Evolutionary conservation across 2,888 invertebrate species (phyloP), one percentile per base, ranked within the genome.

Genomic region (Drosophila neotestacea): DNA sequence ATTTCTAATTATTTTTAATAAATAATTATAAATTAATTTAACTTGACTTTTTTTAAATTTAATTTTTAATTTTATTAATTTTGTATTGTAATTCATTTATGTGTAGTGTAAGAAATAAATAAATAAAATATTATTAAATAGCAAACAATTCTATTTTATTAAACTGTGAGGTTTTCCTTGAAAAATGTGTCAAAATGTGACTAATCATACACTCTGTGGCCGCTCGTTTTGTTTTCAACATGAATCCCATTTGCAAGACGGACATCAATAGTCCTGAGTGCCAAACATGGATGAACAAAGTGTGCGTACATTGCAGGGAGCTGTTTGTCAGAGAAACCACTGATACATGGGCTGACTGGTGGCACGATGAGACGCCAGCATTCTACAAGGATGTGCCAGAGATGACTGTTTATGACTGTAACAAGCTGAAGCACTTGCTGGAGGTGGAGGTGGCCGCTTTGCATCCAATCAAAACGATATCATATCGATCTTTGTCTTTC

Each of bases 261-360:
- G 63, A 88, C 39, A 70, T 86, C 13, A 41, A 60, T 13, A 58
- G 30, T 13, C 13, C 56, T 3, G 71, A 72, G 48, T 83, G 83
- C 51, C 87, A 88, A 42, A 22, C 28, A 4, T 83, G 89, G 83
- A 86, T 83, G 89, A 48, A 7, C 5, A 42, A 54, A 1, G 89
- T 88, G 0, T 80, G 44, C 13, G 52, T 36, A 4, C 69, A 36
- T 38, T 83, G 83, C 46, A 41, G 70, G 2, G 51, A 83, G 2
- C 65, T 80, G 11, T 73, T 74, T 27, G 34, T 13, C 5, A 22
- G 13, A 0, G 50, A 58, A 22, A 11, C 44, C 6, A 22, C 27
- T 6, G 36, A 65, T 28, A 16, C 22, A 1, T 72, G 67, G 55
- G n/a, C 67, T 4, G 39, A 36, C 11, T 67, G 69, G 72, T 83